Percentiles rank a stretch among this genome's conserved stretches.
Evolutionary conservation across 1,140 invertebrate genomes (phyloP).

Genomic region (Zaprionus gabonicus): DNA sequence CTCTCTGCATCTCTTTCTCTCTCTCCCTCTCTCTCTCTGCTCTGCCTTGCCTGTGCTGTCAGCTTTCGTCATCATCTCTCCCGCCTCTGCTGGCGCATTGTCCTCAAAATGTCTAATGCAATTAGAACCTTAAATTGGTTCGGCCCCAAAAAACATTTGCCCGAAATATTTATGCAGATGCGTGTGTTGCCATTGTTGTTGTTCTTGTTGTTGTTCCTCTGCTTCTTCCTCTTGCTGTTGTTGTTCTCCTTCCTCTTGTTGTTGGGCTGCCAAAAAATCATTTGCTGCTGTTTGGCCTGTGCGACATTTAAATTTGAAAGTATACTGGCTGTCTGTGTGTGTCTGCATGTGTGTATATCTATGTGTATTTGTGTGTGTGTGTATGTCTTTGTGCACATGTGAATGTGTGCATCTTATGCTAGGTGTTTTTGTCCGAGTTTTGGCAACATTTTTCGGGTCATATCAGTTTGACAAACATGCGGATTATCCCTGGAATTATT

Average conservation of each 20-base stretch:
- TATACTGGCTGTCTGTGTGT: conserved; percentile 10
- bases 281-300: conserved; percentile 33
- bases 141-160: conserved; percentile 6
- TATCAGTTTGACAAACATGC: conserved; percentile 80
- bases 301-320: conserved; percentile 31
- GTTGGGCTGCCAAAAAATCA: conserved; percentile 15
- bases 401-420: conserved; percentile 24
- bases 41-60: background rate
- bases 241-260: background rate
- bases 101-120: conserved; percentile 16
- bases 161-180: conserved; percentile 64
- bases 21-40: too few species aligned
- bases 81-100: background rate
- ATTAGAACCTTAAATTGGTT: conserved; percentile 17
- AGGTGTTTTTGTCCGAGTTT: conserved; percentile 52
- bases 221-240: background rate
- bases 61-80: background rate
- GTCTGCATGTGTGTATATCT: background rate
- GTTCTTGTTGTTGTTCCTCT: background rate
- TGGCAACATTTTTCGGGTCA: conserved; percentile 59
- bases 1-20: too few species aligned
- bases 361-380: conserved; percentile 26
- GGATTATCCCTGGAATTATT: conserved; percentile 80
- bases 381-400: conserved; percentile 18
- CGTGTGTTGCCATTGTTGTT: background rate